A percentile compares a stretch with the other conserved stretches of the same genome.
phyloP scores from a whole-genome alignment of 2,113 vertebrate species.

The Proteles cristata region DNA sequence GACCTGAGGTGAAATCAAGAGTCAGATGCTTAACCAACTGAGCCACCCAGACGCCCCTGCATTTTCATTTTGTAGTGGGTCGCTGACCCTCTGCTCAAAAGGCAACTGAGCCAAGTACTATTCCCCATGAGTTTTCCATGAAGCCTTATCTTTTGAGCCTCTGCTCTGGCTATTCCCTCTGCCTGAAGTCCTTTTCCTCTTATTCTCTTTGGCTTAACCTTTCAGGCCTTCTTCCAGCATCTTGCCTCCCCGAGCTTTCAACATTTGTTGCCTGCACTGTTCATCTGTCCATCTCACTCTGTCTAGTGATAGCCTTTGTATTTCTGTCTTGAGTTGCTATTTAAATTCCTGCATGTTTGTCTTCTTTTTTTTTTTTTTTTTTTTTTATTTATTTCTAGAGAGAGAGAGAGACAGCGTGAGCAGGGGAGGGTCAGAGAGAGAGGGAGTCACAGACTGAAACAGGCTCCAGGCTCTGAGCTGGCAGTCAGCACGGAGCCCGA shows the following conservation, averaged over 20 bases:
- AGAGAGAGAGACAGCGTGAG: no score
- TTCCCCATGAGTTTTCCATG: not conserved
- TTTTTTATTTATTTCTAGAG: no score
- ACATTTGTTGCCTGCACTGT: not conserved
- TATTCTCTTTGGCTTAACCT: not conserved
- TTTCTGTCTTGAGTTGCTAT: constrained; percentile 48
- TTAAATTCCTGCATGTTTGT: constrained; percentile 61
- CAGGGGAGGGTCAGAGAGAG: no score
- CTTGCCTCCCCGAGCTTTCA: not conserved
- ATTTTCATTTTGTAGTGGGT: not conserved
- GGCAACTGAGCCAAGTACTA: not conserved
- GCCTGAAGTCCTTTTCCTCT: not conserved
- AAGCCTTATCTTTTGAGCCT: constrained; percentile 9
- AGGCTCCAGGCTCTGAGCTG: no score
- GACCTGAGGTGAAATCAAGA: no score
- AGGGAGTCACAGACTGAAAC: no score
- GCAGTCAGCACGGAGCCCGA: no score
- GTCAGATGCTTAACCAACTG: no score
- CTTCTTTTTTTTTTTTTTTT: no score
- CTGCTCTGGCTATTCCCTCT: not conserved
- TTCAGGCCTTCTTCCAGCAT: not conserved
- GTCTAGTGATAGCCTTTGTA: not conserved
- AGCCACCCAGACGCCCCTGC: not conserved
- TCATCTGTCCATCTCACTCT: constrained; percentile 54
- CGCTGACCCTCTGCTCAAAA: not conserved